Evolutionary conservation across 2,113 vertebrate species (phyloP), one percentile per base, ranked within the genome.

Genomic region (Delphinapterus leucas): DNA sequence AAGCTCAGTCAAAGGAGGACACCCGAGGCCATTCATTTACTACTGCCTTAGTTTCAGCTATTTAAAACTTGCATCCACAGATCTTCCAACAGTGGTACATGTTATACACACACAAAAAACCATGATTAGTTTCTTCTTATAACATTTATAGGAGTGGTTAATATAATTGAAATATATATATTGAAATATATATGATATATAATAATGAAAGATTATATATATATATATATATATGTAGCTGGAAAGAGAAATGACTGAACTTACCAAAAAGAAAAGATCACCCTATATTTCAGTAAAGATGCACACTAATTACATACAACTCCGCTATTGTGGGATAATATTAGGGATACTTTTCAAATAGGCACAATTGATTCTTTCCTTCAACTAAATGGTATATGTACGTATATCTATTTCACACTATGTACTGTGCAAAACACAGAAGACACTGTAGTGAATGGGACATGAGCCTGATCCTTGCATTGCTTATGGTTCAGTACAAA

Each of bases 1-100:
- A 76, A 84, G 71, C 63, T 97, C 92, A 76, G n/a, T 97, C 76
- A 97, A 63, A 86, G 33, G 31, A 60, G 18, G 36, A 49, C 53
- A 79, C 60, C 49, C 0, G 15, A 67, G 58, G 44, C 8, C 23
- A 13, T 6, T 90, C 10, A 1, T 82, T 95, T 70, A 76, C 20
- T 31, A 15, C 28, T 49, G 11, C 25, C 13, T 60, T 76, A 17
- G 36, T 87, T 33, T 95, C 83, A 70, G 5, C 21, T 58, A 28
- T 41, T 80, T 87, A 67, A 88, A 83, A 68, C 11, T n/a, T 74
- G 18, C 1, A 41, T 18, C 21, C 31, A 38, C 17, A 80, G 68
- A 63, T 73, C 12, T 44, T 28, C 17, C 5, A 28, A 55, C 47
- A 90, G 60, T 70, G 20, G 21, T 65, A 18, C 6, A 65, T 44